These are phyloP conservation scores for Cynocephalus volans DNA, from an alignment of 2,113 vertebrate genomes.

Conservation along the genomic window DNA sequence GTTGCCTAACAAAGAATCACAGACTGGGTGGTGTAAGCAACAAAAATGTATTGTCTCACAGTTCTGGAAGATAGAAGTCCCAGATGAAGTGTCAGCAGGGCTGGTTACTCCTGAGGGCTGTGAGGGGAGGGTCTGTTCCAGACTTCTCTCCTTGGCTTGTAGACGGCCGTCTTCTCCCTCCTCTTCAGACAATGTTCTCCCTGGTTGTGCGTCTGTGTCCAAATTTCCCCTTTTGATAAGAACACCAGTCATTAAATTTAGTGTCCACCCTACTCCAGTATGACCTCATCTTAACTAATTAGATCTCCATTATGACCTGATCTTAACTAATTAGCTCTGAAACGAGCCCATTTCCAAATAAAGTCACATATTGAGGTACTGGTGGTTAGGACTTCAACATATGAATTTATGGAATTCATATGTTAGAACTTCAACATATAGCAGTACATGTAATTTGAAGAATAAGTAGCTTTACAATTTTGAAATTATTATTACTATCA, in stretches of 20 bases:
- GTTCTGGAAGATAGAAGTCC: not conserved
- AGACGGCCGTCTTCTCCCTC: not conserved
- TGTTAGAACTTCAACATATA: not conserved
- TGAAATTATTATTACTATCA: not conserved
- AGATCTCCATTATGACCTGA: not conserved
- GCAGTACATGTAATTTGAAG: not conserved
- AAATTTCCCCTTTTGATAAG: not conserved
- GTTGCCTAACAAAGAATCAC: not conserved
- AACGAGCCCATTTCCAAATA: not conserved
- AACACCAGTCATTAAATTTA: not conserved
- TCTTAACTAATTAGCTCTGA: not conserved
- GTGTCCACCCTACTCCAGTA: not conserved
- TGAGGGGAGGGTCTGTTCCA: not conserved
- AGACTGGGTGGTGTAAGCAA: not conserved
- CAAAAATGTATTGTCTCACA: not conserved
- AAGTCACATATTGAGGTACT: not conserved
- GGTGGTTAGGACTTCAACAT: not conserved
- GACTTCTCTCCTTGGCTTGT: not conserved
- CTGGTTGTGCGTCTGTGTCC: not conserved
- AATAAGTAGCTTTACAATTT: not conserved
- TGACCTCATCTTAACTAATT: not conserved
- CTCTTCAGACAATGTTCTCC: not conserved
- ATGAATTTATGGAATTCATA: not conserved
- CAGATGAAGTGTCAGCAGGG: not conserved
- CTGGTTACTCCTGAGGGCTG: not conserved